Conservation (phyloP, 1,140 invertebrate species). For the Calephelis virginiensis region DNA sequence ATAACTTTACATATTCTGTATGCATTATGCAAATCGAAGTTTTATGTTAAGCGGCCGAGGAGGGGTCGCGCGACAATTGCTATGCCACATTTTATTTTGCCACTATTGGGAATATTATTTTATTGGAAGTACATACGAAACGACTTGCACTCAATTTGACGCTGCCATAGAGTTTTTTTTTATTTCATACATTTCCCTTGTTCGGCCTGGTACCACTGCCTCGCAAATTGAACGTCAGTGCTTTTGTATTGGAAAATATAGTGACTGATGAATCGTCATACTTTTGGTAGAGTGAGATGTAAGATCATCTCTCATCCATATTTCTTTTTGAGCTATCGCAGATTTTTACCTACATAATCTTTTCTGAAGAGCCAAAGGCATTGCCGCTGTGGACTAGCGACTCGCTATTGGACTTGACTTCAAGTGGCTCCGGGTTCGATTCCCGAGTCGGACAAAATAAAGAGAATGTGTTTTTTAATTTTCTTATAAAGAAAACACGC, state of each 20-base stretch:
- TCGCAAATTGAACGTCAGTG: not conserved
- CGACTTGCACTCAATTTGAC: not conserved
- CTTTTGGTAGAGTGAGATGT: too few relatives aligned
- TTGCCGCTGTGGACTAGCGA: not conserved
- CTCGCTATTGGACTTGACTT: too few relatives aligned
- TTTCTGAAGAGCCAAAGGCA: not conserved
- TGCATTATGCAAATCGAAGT: slow-evolving; percentile 76
- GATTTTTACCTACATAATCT: not conserved
- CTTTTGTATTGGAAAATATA: too few relatives aligned
- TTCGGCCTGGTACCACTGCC: not conserved
- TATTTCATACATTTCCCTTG: not conserved
- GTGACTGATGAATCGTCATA: too few relatives aligned
- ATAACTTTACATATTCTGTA: slow-evolving; percentile 76
- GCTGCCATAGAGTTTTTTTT: not conserved
- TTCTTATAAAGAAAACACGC: too few relatives aligned
- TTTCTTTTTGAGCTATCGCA: too few relatives aligned
- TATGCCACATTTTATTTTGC: slow-evolving; percentile 42
- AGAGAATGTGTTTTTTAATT: too few relatives aligned
- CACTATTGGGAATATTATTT: slow-evolving; percentile 28
- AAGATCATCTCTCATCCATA: too few relatives aligned
- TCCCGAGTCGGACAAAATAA: too few relatives aligned
- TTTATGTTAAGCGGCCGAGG: slow-evolving; percentile 66
- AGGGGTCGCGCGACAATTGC: slow-evolving; percentile 32
- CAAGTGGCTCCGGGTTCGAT: too few relatives aligned
- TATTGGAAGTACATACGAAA: slow-evolving; percentile 11